Evolutionary conservation across 2,797 vertebrate species (phyloP).

Genomic region (Gymnopithys bicolor): DNA sequence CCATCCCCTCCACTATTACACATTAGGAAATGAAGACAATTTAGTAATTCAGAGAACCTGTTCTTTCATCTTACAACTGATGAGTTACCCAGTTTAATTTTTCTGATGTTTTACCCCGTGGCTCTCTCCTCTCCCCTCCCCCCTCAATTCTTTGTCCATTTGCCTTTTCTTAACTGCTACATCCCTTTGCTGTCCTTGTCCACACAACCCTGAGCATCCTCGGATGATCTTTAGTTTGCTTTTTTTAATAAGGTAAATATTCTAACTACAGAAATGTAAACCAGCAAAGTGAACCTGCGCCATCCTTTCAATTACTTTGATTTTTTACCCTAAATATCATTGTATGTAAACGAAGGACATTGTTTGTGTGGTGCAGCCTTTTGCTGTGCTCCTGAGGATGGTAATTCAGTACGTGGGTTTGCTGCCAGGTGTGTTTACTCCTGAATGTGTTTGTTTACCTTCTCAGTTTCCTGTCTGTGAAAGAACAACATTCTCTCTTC

Average conservation of each 20-base stretch:
- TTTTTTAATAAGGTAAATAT: neutral
- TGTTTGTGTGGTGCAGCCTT: neutral
- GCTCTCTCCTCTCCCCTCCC: neutral
- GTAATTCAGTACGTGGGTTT: neutral
- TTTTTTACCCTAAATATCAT: neutral
- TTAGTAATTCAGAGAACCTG: neutral
- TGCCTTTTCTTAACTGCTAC: neutral
- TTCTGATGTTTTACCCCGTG: accelerated
- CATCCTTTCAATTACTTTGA: neutral
- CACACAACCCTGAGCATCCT: neutral
- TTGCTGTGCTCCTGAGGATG: neutral
- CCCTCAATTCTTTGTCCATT: neutral
- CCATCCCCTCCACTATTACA: neutral
- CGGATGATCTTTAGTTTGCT: neutral
- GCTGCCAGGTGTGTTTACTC: neutral
- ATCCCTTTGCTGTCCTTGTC: neutral
- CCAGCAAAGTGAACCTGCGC: neutral
- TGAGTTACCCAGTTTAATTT: neutral
- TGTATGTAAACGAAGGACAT: neutral
- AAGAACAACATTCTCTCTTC: neutral
- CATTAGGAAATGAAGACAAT: neutral
- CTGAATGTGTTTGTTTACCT: neutral
- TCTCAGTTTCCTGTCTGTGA: neutral
- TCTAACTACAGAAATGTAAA: neutral
- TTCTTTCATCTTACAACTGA: neutral